phyloP scores from a whole-genome alignment of 64 coral and sea anemone genomes.

The Pocillopora damicornis region DNA sequence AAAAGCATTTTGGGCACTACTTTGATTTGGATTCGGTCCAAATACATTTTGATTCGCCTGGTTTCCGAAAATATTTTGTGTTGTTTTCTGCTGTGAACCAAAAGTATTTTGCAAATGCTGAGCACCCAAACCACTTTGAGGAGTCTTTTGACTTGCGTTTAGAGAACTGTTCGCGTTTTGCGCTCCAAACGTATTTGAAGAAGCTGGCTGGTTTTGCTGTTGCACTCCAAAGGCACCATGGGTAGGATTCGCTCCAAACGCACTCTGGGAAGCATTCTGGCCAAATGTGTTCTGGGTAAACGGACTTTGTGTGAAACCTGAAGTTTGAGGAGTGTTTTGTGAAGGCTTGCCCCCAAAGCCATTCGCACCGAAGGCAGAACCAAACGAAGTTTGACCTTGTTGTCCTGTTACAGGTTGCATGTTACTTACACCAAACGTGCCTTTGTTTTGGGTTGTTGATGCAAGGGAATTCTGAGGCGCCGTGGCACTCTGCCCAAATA shows the following conservation, averaged over 20 bases:
- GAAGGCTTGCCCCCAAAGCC: background rate
- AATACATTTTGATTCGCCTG: background rate
- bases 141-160: background rate
- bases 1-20: constrained; percentile 3
- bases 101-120: background rate
- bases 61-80: background rate
- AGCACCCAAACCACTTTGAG: too few relatives aligned
- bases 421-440: background rate
- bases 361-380: background rate
- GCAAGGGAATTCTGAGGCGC: constrained; percentile 1
- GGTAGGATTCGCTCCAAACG: constrained; percentile 1
- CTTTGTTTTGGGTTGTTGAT: background rate
- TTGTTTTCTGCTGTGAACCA: constrained; percentile 22
- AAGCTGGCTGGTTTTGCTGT: background rate
- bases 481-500: background rate
- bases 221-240: constrained; percentile 23
- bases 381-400: background rate
- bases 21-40: constrained; percentile 9
- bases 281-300: constrained; percentile 28
- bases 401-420: constrained; percentile 4
- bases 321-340: background rate
- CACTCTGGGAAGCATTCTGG: constrained; percentile 8
- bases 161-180: background rate
- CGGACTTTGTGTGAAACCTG: constrained; percentile 1
- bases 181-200: background rate